Percentiles rank a stretch among this genome's conserved stretches.
These are phyloP conservation scores for Sorex maritimensis DNA, from an alignment of 2,797 vertebrate genomes.

Conservation along the genomic window DNA sequence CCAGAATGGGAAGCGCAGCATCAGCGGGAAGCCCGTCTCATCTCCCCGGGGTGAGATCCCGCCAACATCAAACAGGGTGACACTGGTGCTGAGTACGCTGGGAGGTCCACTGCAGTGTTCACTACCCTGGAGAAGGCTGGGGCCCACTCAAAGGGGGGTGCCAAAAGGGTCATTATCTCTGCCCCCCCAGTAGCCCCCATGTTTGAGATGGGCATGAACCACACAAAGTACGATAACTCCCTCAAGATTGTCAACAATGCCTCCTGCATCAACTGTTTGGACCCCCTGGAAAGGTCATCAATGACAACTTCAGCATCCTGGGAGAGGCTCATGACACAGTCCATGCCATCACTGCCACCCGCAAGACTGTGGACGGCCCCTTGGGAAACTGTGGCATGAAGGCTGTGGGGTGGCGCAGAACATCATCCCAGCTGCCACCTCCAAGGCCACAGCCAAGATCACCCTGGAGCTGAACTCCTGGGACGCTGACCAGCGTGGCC, in stretches of 20 bases:
- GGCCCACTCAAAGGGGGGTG: constrained; percentile 95
- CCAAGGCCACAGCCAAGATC: constrained; percentile 96
- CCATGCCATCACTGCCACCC: constrained; percentile 95
- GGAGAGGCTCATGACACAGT: constrained; percentile 97
- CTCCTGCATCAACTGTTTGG: constrained; percentile 96
- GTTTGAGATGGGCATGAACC: constrained; percentile 97
- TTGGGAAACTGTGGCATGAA: constrained; percentile 95
- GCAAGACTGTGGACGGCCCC: constrained; percentile 88
- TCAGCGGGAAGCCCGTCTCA: neutral
- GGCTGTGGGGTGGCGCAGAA: constrained; percentile 95
- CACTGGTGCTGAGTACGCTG: constrained; percentile 90
- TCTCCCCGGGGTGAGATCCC: neutral
- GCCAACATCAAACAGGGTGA: neutral
- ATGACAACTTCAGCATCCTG: constrained; percentile 95
- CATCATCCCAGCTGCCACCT: constrained; percentile 96
- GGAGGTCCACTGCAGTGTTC: constrained; percentile 96
- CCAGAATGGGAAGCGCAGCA: neutral
- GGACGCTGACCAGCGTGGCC: too few relatives aligned
- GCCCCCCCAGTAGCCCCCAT: constrained; percentile 95
- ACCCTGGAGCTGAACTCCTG: constrained; percentile 93
- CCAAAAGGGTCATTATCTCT: constrained; percentile 96
- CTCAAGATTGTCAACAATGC: constrained; percentile 93
- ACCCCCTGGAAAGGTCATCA: constrained; percentile 95
- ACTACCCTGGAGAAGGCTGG: constrained; percentile 96
- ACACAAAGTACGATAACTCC: constrained; percentile 92